Evolutionary conservation across 2,113 vertebrate genomes (phyloP).

Genomic region (Brienomyrus brachyistius): DNA sequence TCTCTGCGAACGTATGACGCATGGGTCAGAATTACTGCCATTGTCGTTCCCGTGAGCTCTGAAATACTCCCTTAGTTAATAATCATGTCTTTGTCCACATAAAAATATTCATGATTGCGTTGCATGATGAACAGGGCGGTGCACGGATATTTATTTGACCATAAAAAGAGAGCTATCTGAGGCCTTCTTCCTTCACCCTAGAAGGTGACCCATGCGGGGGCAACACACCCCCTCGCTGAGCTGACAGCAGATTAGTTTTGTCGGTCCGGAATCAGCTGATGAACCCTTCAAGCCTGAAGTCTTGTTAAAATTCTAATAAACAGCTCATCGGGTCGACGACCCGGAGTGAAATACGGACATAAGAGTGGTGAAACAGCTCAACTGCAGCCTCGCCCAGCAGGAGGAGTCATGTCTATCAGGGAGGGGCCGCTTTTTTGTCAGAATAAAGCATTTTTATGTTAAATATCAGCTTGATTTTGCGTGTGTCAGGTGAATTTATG

Average conservation of each 20-base stretch:
- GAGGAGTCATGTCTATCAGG: constrained; percentile 65
- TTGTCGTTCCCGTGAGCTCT: constrained; percentile 41
- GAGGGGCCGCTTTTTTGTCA: constrained; percentile 62
- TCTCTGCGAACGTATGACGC: constrained; percentile 31
- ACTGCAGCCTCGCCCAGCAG: constrained; percentile 54
- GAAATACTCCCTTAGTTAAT: constrained; percentile 61
- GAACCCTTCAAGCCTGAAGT: constrained; percentile 60
- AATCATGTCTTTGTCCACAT: constrained; percentile 70
- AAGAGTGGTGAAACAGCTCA: constrained; percentile 39
- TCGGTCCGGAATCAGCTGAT: constrained; percentile 68
- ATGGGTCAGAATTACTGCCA: constrained; percentile 55
- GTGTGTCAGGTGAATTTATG: constrained; percentile 57
- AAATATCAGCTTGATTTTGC: constrained; percentile 55
- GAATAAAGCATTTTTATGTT: constrained; percentile 60
- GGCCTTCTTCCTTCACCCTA: constrained; percentile 44
- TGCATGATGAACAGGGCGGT: constrained; percentile 54
- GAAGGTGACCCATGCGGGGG: constrained; percentile 60
- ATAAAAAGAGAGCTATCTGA: constrained; percentile 60
- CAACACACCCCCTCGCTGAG: constrained; percentile 42
- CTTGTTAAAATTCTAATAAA: constrained; percentile 79
- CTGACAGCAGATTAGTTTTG: constrained; percentile 57
- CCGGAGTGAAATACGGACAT: constrained; percentile 65
- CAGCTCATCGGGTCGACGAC: constrained; percentile 65
- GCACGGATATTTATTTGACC: constrained; percentile 60
- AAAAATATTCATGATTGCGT: constrained; percentile 67